These are phyloP conservation scores for Gerris buenoi DNA, from an alignment of 1,140 invertebrate species.

Conservation along the genomic window DNA sequence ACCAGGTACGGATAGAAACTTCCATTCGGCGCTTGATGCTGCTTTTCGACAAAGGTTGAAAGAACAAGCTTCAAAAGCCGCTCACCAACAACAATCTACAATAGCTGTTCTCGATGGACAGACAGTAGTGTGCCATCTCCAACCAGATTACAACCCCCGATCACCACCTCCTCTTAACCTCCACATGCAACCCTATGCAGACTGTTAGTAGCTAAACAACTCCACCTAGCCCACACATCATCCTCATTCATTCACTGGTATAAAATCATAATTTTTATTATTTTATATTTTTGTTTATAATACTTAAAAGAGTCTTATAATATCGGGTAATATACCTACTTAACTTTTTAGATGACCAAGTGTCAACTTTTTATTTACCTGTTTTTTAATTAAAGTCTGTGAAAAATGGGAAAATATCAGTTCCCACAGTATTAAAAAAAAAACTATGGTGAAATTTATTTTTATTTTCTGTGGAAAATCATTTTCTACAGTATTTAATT, in stretches of 20 bases:
- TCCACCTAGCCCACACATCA: not conserved
- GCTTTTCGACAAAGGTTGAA: slow-evolving; percentile 36
- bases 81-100: slow-evolving; percentile 33
- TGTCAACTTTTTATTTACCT: too few species aligned
- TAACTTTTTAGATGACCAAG: too few species aligned
- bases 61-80: slow-evolving; percentile 35
- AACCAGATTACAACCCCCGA: slow-evolving; percentile 35
- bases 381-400: too few species aligned
- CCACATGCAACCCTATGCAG: slow-evolving; percentile 42
- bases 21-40: slow-evolving; percentile 21
- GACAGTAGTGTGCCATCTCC: slow-evolving; percentile 64
- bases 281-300: too few species aligned
- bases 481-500: too few species aligned
- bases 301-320: too few species aligned
- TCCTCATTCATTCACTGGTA: slow-evolving; percentile 6
- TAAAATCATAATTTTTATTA: slow-evolving; percentile 11
- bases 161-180: too few species aligned
- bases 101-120: slow-evolving; percentile 67
- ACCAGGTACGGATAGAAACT: slow-evolving; percentile 32
- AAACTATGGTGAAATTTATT: too few species aligned
- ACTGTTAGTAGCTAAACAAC: slow-evolving; percentile 36
- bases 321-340: too few species aligned
- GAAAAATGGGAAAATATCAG: too few species aligned
- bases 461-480: too few species aligned
- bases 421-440: too few species aligned